A percentile compares a stretch with the other conserved stretches of the same genome.
Evolutionary conservation across 2,113 vertebrate genomes (phyloP).

Genomic region (Hippocampus comes): DNA sequence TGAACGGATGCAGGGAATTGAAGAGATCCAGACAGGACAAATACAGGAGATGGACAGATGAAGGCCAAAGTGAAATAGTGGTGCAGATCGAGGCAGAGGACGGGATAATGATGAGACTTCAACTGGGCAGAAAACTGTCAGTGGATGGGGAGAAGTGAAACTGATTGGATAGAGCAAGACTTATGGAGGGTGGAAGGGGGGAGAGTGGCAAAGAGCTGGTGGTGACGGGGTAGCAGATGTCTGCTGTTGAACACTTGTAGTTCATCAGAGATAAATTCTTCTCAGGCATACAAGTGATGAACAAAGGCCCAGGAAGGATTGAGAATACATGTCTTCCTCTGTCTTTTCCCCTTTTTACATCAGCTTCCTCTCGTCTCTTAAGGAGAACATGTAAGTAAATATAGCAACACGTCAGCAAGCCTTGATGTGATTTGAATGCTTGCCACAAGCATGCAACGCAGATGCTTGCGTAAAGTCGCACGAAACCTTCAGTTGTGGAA

Average conservation of each 20-base stretch:
- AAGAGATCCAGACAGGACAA: slow-evolving; percentile 36
- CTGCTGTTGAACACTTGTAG: slow-evolving; percentile 39
- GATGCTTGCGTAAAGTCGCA: not conserved
- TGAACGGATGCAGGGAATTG: slow-evolving; percentile 41
- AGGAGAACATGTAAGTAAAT: not conserved
- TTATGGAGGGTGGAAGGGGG: slow-evolving; percentile 36
- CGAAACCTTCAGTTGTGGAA: not conserved
- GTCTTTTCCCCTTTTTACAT: slow-evolving; percentile 3
- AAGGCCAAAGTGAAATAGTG: slow-evolving; percentile 54
- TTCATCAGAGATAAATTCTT: slow-evolving; percentile 37
- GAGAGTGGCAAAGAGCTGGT: slow-evolving; percentile 18
- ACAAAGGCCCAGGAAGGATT: slow-evolving; percentile 18
- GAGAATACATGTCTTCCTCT: not conserved
- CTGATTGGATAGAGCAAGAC: slow-evolving; percentile 52
- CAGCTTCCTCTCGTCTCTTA: not conserved
- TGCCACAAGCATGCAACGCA: not conserved
- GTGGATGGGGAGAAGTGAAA: slow-evolving; percentile 52
- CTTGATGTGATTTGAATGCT: not conserved
- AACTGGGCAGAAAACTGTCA: slow-evolving; percentile 48
- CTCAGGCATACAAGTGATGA: slow-evolving; percentile 21
- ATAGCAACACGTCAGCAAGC: not conserved
- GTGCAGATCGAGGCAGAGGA: slow-evolving; percentile 42
- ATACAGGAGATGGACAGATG: slow-evolving; percentile 60
- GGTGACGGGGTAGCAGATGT: slow-evolving; percentile 45
- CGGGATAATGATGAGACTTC: slow-evolving; percentile 62